phyloP scores from a whole-genome alignment of 53 echinoderm and acorn worm genomes.

The Echinarachnius parma region DNA sequence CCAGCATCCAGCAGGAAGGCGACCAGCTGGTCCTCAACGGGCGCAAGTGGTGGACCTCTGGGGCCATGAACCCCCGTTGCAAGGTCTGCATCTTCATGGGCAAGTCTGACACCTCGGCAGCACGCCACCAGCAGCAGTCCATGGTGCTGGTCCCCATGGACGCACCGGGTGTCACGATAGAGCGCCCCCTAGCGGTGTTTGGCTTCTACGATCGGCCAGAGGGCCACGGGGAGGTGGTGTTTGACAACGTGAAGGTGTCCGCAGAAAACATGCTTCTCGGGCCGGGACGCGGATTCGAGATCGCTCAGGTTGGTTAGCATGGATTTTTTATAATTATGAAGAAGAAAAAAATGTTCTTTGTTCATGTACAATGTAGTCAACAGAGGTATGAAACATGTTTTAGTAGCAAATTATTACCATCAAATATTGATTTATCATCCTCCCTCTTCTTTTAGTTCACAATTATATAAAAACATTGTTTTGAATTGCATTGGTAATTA shows the following conservation, averaged over 20 bases:
- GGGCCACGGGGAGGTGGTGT: slow-evolving; percentile 83
- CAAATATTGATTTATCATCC: too few relatives aligned
- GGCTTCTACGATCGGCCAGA: slow-evolving; percentile 87
- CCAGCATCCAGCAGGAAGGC: slow-evolving; percentile 62
- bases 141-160: slow-evolving; percentile 98
- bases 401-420: too few relatives aligned
- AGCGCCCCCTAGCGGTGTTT: slow-evolving; percentile 82
- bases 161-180: slow-evolving; percentile 63
- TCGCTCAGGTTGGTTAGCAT: slow-evolving; percentile 91
- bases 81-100: slow-evolving; percentile 98
- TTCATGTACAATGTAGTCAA: too few relatives aligned
- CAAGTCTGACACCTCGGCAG: slow-evolving; percentile 73
- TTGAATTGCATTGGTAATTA: too few relatives aligned
- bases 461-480: too few relatives aligned
- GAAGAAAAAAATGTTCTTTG: too few relatives aligned
- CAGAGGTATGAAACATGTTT: too few relatives aligned
- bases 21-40: slow-evolving; percentile 77
- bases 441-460: too few relatives aligned
- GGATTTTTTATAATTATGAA: too few relatives aligned
- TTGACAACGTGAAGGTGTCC: slow-evolving; percentile 83
- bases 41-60: slow-evolving; percentile 98
- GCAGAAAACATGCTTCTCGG: slow-evolving; percentile 82
- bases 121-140: slow-evolving; percentile 83
- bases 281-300: slow-evolving; percentile 93
- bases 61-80: slow-evolving; percentile 84